Conservation (phyloP, 2,888 invertebrate genomes). For the Phasia obesa region DNA sequence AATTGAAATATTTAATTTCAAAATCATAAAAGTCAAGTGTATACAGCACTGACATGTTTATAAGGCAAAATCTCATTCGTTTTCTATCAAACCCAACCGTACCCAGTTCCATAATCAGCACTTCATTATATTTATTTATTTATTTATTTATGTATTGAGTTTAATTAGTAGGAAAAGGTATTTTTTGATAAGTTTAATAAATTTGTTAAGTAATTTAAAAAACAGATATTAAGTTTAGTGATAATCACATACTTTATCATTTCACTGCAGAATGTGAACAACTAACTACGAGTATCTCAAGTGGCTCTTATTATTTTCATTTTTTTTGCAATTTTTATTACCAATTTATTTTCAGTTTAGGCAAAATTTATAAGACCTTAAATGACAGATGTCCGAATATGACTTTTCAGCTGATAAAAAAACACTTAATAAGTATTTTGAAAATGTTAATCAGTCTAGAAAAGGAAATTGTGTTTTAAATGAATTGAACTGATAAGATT, state of each 20-base stretch:
- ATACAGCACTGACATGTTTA: background rate
- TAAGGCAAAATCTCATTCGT: background rate
- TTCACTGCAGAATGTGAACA: conserved; percentile 6
- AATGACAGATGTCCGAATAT: too few relatives aligned
- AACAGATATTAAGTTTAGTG: conserved; percentile 24
- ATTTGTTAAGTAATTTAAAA: background rate
- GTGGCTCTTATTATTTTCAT: background rate
- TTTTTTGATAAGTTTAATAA: conserved; percentile 18
- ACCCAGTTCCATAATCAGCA: background rate
- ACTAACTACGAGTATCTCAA: conserved; percentile 2
- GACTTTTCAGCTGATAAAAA: too few relatives aligned
- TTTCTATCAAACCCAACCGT: background rate
- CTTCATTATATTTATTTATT: too few relatives aligned
- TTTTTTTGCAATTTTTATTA: conserved; percentile 6
- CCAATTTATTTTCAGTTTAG: background rate
- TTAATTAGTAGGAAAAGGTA: too few relatives aligned
- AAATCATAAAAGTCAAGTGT: background rate
- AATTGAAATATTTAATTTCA: background rate
- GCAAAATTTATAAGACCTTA: background rate
- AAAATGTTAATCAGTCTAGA: too few relatives aligned
- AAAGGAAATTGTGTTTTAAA: too few relatives aligned
- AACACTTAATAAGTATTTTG: too few relatives aligned
- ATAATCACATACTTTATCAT: conserved; percentile 9
- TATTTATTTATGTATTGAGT: too few relatives aligned
- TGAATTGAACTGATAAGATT: too few relatives aligned